Percentiles rank a stretch among this genome's conserved stretches.
Conservation (phyloP, 2,113 vertebrate species). For the Heterochromis multidens region DNA sequence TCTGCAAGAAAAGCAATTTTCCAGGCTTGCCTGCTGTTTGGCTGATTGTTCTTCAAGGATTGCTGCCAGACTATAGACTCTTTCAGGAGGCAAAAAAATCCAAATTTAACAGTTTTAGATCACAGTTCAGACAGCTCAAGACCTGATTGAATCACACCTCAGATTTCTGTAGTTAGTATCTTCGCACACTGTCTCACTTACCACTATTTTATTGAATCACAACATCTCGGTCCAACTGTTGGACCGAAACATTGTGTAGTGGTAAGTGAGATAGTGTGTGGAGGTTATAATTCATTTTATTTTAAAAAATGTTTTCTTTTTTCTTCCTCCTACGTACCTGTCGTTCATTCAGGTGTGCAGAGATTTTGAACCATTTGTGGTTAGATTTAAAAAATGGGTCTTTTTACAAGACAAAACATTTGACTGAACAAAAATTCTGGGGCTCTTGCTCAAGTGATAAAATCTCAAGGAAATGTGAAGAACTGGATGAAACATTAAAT, state of each 20-base stretch:
- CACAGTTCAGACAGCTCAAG: neutral
- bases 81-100: slow-evolving; percentile 1
- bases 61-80: neutral
- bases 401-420: neutral
- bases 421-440: neutral
- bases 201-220: too few relatives aligned
- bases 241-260: too few relatives aligned
- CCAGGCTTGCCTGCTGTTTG: neutral
- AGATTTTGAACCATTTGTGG: too few relatives aligned
- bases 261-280: too few relatives aligned
- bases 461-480: neutral
- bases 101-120: neutral
- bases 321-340: too few relatives aligned
- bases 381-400: neutral
- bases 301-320: too few relatives aligned
- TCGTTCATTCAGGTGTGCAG: too few relatives aligned
- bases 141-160: neutral
- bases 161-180: neutral
- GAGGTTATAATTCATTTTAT: too few relatives aligned
- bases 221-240: too few relatives aligned
- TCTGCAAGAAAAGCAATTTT: neutral
- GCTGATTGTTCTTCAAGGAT: neutral
- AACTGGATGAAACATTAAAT: neutral
- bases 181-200: too few relatives aligned
- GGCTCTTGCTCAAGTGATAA: neutral